phyloP scores from a whole-genome alignment of 2,888 invertebrate species.

The Polydrusus cervinus region DNA sequence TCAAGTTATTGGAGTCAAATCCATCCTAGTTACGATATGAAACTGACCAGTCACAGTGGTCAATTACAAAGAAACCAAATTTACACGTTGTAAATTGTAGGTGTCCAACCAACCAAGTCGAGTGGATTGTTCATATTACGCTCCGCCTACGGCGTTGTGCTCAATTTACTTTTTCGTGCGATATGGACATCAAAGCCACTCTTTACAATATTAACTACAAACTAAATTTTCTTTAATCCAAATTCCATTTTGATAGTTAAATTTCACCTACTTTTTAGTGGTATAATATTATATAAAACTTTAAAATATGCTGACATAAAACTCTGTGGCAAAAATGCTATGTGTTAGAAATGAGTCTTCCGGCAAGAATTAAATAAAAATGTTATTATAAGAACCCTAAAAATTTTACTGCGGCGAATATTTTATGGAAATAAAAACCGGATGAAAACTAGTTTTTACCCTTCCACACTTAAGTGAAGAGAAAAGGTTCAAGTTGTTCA shows the following conservation, averaged over 20 bases:
- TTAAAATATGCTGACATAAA: slow-evolving; percentile 20
- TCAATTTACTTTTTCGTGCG: too few species aligned
- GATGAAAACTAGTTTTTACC: not conserved
- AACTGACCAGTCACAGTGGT: too few species aligned
- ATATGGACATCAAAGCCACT: too few species aligned
- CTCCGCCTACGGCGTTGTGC: too few species aligned
- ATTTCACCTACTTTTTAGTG: slow-evolving; percentile 14
- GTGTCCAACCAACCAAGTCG: too few species aligned
- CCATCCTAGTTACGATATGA: too few species aligned
- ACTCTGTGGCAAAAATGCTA: slow-evolving; percentile 30
- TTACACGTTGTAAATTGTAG: too few species aligned
- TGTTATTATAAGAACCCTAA: slow-evolving; percentile 27
- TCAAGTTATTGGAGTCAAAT: too few species aligned
- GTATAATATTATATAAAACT: slow-evolving; percentile 15
- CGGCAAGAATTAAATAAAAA: slow-evolving; percentile 32
- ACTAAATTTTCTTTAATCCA: too few species aligned
- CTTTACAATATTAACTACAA: too few species aligned
- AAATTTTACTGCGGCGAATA: slow-evolving; percentile 14
- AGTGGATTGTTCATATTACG: too few species aligned
- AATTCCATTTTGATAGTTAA: not conserved
- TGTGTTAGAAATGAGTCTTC: slow-evolving; percentile 10
- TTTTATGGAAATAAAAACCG: slow-evolving; percentile 24
- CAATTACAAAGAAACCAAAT: too few species aligned
- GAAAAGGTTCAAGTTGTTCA: not conserved
- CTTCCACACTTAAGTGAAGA: not conserved